Conservation (phyloP, 2,888 invertebrate species). For the Zaprionus obscuricornis region DNA sequence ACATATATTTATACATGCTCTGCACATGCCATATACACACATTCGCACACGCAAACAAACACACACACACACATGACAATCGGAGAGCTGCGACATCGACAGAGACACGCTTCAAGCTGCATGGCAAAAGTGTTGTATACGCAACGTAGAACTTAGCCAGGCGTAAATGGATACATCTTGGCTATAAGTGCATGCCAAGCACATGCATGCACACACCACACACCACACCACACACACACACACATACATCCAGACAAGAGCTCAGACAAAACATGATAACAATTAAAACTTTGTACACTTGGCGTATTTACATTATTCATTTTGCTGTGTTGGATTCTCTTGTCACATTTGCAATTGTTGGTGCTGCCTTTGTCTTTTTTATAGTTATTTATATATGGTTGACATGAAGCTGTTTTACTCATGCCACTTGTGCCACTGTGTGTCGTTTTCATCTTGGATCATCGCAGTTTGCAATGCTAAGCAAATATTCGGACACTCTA, state of each 20-base stretch:
- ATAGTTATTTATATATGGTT: slow-evolving; percentile 22
- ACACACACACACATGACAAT: slow-evolving; percentile 4
- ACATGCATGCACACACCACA: slow-evolving; percentile 6
- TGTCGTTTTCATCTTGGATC: slow-evolving; percentile 12
- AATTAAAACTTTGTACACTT: slow-evolving; percentile 78
- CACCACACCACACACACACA: neutral
- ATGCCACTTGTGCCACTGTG: too few species aligned
- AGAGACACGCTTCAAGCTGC: slow-evolving; percentile 56
- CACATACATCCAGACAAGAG: neutral
- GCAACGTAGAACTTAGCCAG: slow-evolving; percentile 76
- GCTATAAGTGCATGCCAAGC: slow-evolving; percentile 63
- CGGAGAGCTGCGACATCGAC: slow-evolving; percentile 13
- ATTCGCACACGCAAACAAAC: neutral
- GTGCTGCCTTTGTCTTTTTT: slow-evolving; percentile 24
- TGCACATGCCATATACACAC: slow-evolving; percentile 15
- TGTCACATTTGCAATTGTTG: slow-evolving; percentile 67
- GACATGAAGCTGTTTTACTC: too few species aligned
- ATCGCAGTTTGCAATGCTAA: slow-evolving; percentile 16
- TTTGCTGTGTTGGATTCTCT: slow-evolving; percentile 73
- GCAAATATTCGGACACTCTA: slow-evolving; percentile 42
- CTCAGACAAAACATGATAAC: slow-evolving; percentile 77
- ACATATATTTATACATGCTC: slow-evolving; percentile 23
- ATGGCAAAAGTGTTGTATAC: slow-evolving; percentile 73
- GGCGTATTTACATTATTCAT: slow-evolving; percentile 79
- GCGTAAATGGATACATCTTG: slow-evolving; percentile 77